Percentiles rank a stretch among this genome's conserved stretches.
These are phyloP conservation scores for Syrista parreyssii DNA, from an alignment of 2,888 invertebrate species.

Conservation along the genomic window DNA sequence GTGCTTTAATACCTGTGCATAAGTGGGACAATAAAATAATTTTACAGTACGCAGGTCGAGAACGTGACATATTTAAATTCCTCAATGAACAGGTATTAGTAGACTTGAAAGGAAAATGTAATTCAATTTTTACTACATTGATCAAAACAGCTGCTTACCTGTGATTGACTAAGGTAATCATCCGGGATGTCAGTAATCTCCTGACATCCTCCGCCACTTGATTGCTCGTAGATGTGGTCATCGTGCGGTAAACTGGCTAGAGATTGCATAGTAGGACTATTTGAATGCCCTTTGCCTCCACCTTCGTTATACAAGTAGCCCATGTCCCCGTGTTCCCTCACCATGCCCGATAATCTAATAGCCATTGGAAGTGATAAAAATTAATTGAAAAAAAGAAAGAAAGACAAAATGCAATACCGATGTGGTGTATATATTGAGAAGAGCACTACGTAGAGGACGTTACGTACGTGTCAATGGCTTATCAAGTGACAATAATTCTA, in stretches of 20 bases:
- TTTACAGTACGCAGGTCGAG: not conserved
- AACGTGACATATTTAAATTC: not conserved
- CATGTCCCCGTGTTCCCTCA: constrained; percentile 62
- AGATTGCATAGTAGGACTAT: constrained; percentile 66
- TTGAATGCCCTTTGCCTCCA: constrained; percentile 61
- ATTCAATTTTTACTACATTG: not conserved
- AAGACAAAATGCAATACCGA: not conserved
- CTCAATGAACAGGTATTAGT: not conserved
- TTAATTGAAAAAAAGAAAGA: not conserved
- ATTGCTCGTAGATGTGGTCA: constrained; percentile 60
- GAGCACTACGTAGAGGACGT: not conserved
- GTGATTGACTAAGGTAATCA: constrained; percentile 85
- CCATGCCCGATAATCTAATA: constrained; percentile 55
- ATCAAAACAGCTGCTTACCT: constrained; percentile 57
- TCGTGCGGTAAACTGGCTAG: constrained; percentile 59
- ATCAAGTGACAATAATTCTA: not conserved
- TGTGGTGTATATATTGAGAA: not conserved
- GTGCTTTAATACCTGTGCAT: constrained; percentile 77
- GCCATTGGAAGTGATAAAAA: not conserved
- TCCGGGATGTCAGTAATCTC: constrained; percentile 88
- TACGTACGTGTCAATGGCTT: not conserved
- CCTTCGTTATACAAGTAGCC: constrained; percentile 61
- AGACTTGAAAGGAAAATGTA: not conserved
- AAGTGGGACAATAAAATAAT: constrained; percentile 4
- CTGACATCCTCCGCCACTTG: constrained; percentile 64